Conservation (phyloP, 2,113 vertebrate species). For the Lamprotornis superbus region DNA sequence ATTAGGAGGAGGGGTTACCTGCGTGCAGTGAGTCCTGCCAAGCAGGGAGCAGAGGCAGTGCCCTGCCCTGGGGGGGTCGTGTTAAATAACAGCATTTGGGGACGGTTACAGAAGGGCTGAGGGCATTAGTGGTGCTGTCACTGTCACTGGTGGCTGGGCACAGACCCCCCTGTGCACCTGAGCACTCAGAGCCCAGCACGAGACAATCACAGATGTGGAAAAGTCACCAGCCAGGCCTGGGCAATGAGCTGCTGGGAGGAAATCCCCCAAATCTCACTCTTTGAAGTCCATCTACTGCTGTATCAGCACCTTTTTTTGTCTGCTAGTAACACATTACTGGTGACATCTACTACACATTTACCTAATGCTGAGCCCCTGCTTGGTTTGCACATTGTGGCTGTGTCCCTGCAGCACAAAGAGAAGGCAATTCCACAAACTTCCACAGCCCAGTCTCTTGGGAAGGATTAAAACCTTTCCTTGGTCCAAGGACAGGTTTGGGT, state of each 20-base stretch:
- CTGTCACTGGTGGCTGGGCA: neutral
- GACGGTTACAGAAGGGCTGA: neutral
- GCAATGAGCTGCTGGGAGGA: neutral
- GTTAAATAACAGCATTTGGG: neutral
- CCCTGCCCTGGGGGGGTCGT: neutral
- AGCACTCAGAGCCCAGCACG: neutral
- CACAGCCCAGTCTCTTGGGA: conserved; percentile 25
- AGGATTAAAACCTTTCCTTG: neutral
- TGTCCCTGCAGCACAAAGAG: conserved; percentile 34
- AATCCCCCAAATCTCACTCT: neutral
- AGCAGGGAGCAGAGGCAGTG: neutral
- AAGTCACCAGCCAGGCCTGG: conserved; percentile 8
- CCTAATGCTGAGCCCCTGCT: conserved; percentile 4
- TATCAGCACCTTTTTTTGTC: conserved; percentile 17
- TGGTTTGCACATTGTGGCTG: neutral
- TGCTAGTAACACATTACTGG: neutral
- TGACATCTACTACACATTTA: neutral
- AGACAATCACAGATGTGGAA: neutral
- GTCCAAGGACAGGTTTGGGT: neutral
- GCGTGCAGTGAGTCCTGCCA: neutral
- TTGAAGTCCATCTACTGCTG: conserved; percentile 6
- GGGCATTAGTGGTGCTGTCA: neutral
- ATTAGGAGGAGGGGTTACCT: neutral
- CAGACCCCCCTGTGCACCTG: neutral
- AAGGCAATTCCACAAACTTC: conserved; percentile 40